Conservation (phyloP, 2,797 vertebrate species). For the Rachycentron canadum region DNA sequence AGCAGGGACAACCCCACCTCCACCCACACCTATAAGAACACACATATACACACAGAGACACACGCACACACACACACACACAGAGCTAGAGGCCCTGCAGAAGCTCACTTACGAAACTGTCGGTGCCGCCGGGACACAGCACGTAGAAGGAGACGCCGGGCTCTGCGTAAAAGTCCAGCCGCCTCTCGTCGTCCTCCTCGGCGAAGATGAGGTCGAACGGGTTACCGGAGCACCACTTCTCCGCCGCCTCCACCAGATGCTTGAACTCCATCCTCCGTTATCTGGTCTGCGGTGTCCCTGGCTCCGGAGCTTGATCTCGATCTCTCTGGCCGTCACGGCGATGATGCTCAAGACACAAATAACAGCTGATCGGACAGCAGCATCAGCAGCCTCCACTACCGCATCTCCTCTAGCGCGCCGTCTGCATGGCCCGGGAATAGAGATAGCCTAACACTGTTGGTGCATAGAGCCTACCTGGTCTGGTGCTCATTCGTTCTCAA, state of each 20-base stretch:
- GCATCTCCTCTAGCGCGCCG: slow-evolving; percentile 72
- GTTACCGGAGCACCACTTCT: slow-evolving; percentile 96
- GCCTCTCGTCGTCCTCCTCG: slow-evolving; percentile 94
- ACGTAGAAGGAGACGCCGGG: slow-evolving; percentile 98
- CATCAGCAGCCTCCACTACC: slow-evolving; percentile 74
- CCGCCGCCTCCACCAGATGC: slow-evolving; percentile 96
- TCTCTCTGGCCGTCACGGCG: slow-evolving; percentile 71
- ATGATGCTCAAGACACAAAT: slow-evolving; percentile 82
- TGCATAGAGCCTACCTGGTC: slow-evolving; percentile 67
- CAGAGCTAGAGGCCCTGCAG: slow-evolving; percentile 49
- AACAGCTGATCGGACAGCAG: slow-evolving; percentile 79
- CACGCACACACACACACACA: slow-evolving; percentile 17
- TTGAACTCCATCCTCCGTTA: slow-evolving; percentile 92
- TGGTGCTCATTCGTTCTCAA: slow-evolving; percentile 65
- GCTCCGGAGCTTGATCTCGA: slow-evolving; percentile 65
- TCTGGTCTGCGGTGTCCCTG: slow-evolving; percentile 73
- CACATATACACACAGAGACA: slow-evolving; percentile 49
- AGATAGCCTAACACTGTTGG: slow-evolving; percentile 54
- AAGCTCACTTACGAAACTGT: slow-evolving; percentile 93
- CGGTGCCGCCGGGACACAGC: slow-evolving; percentile 93
- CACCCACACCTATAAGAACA: slow-evolving; percentile 55
- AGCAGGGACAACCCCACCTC: slow-evolving; percentile 55
- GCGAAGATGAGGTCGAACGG: slow-evolving; percentile 98
- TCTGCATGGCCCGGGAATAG: slow-evolving; percentile 69
- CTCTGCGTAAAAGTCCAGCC: slow-evolving; percentile 98